Conservation (phyloP, 2,797 vertebrate genomes). For the Periophthalmus magnuspinnatus region DNA sequence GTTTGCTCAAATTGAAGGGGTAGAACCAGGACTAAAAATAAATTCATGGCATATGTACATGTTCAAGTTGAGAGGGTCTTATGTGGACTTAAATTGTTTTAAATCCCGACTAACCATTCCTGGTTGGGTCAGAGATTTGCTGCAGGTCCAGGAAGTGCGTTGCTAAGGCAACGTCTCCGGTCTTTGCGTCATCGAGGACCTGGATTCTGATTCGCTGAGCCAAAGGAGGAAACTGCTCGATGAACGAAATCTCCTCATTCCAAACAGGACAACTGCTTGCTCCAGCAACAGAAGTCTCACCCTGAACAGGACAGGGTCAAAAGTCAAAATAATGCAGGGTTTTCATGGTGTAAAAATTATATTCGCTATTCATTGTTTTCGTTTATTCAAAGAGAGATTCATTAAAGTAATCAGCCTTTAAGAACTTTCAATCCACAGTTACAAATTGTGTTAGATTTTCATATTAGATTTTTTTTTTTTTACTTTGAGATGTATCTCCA, state of each 20-base stretch:
- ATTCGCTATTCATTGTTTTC: neutral
- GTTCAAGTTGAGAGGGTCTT: neutral
- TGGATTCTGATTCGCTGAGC: conserved; percentile 87
- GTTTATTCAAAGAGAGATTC: neutral
- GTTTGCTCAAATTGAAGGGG: too few relatives aligned
- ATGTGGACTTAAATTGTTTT: neutral
- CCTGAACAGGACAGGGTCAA: conserved; percentile 65
- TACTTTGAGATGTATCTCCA: too few relatives aligned
- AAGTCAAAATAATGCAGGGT: neutral
- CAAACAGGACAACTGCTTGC: conserved; percentile 82
- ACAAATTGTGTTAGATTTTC: neutral
- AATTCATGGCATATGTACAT: too few relatives aligned
- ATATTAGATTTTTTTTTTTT: too few relatives aligned
- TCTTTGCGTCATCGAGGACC: conserved; percentile 86
- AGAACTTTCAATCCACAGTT: neutral
- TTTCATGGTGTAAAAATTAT: neutral
- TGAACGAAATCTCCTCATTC: conserved; percentile 93
- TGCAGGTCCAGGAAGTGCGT: conserved; percentile 89
- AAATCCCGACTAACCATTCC: conserved; percentile 77
- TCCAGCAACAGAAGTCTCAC: conserved; percentile 85
- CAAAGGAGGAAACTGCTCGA: conserved; percentile 92
- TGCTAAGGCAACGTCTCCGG: conserved; percentile 84
- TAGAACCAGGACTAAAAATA: neutral
- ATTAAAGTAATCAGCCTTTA: neutral
- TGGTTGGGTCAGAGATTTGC: conserved; percentile 88